phyloP scores from a whole-genome alignment of 2,888 invertebrate genomes.

The Andrena dorsata region DNA sequence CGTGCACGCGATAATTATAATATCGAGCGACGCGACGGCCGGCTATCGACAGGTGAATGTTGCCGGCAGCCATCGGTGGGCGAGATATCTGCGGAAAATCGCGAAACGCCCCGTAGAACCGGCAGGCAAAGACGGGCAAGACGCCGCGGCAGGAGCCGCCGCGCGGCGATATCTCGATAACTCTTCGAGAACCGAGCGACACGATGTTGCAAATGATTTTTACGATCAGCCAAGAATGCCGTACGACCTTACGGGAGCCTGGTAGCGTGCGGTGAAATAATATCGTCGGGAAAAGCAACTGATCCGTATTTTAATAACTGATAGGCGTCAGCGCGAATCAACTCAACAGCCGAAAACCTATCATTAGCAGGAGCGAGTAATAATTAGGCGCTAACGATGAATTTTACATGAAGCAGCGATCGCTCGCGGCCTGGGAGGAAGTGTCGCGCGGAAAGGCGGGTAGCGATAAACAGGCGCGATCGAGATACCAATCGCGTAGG shows the following conservation, averaged over 20 bases:
- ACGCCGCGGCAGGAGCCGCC: neutral
- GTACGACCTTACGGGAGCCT: no score
- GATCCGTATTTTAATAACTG: constrained; percentile 14
- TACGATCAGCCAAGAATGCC: neutral
- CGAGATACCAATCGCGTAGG: constrained; percentile 14
- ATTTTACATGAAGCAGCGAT: constrained; percentile 28
- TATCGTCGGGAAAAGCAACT: neutral
- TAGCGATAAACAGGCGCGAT: constrained; percentile 14
- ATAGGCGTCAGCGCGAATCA: constrained; percentile 9
- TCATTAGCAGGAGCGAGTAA: constrained; percentile 26
- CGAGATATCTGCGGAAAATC: constrained; percentile 30
- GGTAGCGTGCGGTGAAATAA: neutral
- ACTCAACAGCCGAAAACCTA: constrained; percentile 2
- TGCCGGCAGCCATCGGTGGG: constrained; percentile 28
- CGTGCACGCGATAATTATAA: constrained; percentile 57
- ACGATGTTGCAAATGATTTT: neutral
- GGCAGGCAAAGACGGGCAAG: neutral
- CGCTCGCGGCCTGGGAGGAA: neutral
- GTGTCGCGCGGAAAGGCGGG: constrained; percentile 3
- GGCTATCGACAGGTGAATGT: constrained; percentile 50
- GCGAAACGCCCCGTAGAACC: neutral
- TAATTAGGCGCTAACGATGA: constrained; percentile 39
- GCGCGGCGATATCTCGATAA: constrained; percentile 12
- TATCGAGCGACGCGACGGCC: constrained; percentile 38
- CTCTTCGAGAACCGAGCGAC: no score